Evolutionary conservation across 2,797 vertebrate species (phyloP), one percentile per base, ranked within the genome.

Genomic region (Xiphorhynchus erythropygius): DNA sequence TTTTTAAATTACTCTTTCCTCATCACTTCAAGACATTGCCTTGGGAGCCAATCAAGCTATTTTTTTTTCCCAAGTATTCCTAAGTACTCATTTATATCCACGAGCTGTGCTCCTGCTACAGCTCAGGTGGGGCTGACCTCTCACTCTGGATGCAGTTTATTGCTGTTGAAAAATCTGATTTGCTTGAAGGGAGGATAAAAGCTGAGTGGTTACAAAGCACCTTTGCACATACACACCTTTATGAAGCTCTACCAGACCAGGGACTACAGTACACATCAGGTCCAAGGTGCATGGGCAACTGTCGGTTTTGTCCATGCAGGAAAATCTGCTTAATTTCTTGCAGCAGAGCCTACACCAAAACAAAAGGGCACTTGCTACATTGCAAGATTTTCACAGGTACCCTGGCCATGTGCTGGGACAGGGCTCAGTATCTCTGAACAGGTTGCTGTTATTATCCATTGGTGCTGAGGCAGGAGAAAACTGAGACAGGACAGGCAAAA

Each of bases 1-100:
- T 89, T 89, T 95, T 89, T 80, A 94, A 93, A 90, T 85, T 83
- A 64, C 33, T 87, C 75, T 83, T 93, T 85, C 52, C 25, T 91
- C 52, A 24, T 77, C 0, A 0, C 68, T 91, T 94, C 68, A 80
- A 89, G 79, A 59, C 33, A 19, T 52, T 77, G 18, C 52, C 56
- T 52, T 63, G 76, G 90, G 79, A 94, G 12, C 56, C 64, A 83
- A 27, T 55, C n/a, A 44, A 55, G 28, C 32, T 28, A 49, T 23
- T 63, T 60, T 53, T 32, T 27, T 23, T 27, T 17, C 47, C 30
- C 71, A 59, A 32, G 22, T 35, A 25, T 52, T 18, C 35, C 42
- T 21, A 71, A 92, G 14, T 5, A 12, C 30, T 84, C 53, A 42
- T 82, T 78, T 71, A 39, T 9, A 87, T 27, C 19, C 19, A n/a